Evolutionary conservation across 2,797 vertebrate species (phyloP).

Genomic region (Crenuchus spilurus): DNA sequence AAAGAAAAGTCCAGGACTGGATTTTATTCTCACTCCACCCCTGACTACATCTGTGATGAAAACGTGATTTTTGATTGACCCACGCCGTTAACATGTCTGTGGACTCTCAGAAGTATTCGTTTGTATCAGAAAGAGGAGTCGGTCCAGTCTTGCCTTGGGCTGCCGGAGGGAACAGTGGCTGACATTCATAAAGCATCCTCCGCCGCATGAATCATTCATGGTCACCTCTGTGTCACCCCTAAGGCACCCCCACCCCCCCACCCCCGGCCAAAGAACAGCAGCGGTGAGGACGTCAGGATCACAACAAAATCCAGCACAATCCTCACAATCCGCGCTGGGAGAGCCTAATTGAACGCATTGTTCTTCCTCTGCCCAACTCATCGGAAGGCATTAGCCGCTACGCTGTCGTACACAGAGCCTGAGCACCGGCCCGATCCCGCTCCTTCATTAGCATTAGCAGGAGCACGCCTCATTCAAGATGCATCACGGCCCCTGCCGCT

Average conservation of each 20-base stretch:
- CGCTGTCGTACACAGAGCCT: too few species aligned
- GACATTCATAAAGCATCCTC: conserved; percentile 53
- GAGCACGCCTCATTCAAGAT: conserved; percentile 19
- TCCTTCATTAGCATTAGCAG: conserved; percentile 31
- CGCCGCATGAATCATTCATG: conserved; percentile 54
- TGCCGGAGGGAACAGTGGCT: conserved; percentile 51
- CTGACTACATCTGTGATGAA: too few species aligned
- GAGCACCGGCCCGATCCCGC: background rate
- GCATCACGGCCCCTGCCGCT: background rate
- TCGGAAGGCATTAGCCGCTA: too few species aligned
- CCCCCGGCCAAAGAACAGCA: background rate
- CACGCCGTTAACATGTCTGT: too few species aligned
- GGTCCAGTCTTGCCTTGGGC: conserved; percentile 19
- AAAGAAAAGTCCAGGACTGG: too few species aligned
- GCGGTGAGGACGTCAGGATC: conserved; percentile 9
- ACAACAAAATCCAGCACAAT: background rate
- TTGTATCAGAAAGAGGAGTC: conserved; percentile 41
- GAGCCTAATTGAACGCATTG: too few species aligned
- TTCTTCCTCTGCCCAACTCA: too few species aligned
- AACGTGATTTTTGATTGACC: too few species aligned
- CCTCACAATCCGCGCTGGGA: background rate
- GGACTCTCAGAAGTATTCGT: conserved; percentile 21
- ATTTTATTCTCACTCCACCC: too few species aligned
- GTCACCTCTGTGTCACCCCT: conserved; percentile 52
- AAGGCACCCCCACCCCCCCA: conserved; percentile 1